phyloP scores from a whole-genome alignment of 2,113 vertebrate species.

The Periophthalmus modestus region DNA sequence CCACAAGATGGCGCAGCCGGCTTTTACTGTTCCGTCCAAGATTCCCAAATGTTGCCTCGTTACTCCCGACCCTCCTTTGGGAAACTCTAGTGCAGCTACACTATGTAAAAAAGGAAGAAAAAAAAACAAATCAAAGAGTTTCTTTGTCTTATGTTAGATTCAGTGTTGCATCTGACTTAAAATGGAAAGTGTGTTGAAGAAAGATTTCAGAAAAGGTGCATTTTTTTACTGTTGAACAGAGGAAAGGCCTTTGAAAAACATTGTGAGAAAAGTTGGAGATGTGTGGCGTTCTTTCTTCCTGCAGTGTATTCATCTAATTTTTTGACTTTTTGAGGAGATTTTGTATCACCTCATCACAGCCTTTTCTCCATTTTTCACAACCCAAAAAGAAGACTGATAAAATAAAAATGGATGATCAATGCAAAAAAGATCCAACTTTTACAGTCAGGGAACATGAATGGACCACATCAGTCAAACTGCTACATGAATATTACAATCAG shows the following conservation, averaged over 20 bases:
- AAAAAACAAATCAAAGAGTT: constrained; percentile 31
- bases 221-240: constrained; percentile 46
- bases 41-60: constrained; percentile 49
- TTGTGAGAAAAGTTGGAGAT: constrained; percentile 32
- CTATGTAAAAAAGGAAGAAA: constrained; percentile 50
- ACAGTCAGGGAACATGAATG: constrained; percentile 56
- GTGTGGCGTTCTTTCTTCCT: constrained; percentile 49
- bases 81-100: constrained; percentile 65
- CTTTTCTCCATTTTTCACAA: constrained; percentile 31
- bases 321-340: constrained; percentile 42
- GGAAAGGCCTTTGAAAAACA: constrained; percentile 40
- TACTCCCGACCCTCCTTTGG: constrained; percentile 56
- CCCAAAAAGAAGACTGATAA: constrained; percentile 36
- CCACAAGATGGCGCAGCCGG: constrained; percentile 27
- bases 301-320: constrained; percentile 38
- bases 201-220: constrained; percentile 36
- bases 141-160: constrained; percentile 42
- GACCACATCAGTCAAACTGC: constrained; percentile 39
- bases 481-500: constrained; percentile 26
- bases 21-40: constrained; percentile 31
- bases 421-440: constrained; percentile 59
- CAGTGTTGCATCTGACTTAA: constrained; percentile 66
- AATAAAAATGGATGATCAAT: constrained; percentile 50
- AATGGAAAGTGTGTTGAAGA: constrained; percentile 52
- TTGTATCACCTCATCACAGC: constrained; percentile 28